Conservation (phyloP, 2,113 vertebrate species). For the Microtus oregoni region DNA sequence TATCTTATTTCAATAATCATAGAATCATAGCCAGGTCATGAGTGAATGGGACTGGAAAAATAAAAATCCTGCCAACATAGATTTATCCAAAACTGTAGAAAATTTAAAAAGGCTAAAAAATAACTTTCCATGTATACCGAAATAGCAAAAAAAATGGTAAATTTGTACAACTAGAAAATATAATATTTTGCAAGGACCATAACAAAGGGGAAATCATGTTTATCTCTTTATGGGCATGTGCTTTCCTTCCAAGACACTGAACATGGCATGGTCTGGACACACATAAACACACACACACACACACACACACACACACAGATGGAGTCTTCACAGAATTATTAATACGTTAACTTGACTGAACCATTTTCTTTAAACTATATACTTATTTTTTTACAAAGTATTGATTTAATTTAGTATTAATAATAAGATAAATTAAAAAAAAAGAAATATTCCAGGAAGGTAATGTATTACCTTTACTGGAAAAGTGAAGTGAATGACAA, state of each 20-base stretch:
- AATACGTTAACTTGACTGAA: background rate
- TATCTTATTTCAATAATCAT: slow-evolving; percentile 62
- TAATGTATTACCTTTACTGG: background rate
- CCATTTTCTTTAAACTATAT: background rate
- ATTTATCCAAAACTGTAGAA: slow-evolving; percentile 3
- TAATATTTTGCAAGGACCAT: background rate
- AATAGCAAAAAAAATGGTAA: slow-evolving; percentile 50
- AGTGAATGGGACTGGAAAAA: background rate
- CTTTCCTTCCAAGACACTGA: background rate
- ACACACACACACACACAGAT: too few species aligned
- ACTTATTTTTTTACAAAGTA: background rate
- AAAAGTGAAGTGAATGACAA: background rate
- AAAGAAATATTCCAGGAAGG: background rate
- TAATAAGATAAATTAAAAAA: background rate
- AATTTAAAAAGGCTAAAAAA: background rate
- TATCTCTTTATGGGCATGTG: background rate
- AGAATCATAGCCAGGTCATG: slow-evolving; percentile 33
- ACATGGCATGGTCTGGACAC: background rate
- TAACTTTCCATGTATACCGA: background rate
- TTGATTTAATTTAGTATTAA: background rate
- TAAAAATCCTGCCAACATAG: slow-evolving; percentile 24
- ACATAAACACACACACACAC: background rate
- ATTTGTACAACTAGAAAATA: background rate
- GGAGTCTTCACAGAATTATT: background rate
- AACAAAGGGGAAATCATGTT: background rate